Conservation (phyloP, 2,113 vertebrate species). For the Ailuropoda melanoleuca region DNA sequence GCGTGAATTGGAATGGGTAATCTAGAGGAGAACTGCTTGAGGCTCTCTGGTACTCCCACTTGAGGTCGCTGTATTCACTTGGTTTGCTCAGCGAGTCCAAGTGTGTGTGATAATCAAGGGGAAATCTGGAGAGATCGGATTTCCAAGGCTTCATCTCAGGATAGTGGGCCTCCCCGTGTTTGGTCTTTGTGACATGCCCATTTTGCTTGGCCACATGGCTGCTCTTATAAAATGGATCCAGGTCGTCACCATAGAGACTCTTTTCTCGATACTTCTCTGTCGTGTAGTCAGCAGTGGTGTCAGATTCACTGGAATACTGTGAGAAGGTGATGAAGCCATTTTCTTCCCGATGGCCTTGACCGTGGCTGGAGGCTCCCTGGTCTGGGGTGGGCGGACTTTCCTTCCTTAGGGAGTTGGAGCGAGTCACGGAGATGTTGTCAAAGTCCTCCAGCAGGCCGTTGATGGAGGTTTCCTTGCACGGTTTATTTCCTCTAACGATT, state of each 20-base stretch:
- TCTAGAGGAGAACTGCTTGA: conserved; percentile 89
- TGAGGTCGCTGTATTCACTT: conserved; percentile 83
- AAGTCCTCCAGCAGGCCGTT: conserved; percentile 98
- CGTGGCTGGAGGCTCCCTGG: conserved; percentile 87
- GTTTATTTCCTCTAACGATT: conserved; percentile 96
- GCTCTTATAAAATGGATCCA: conserved; percentile 88
- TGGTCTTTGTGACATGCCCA: conserved; percentile 89
- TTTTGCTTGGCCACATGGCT: conserved; percentile 91
- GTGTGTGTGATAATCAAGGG: conserved; percentile 92
- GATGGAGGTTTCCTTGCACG: conserved; percentile 95
- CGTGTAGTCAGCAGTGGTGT: conserved; percentile 88
- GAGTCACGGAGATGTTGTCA: conserved; percentile 97
- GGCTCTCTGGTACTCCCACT: conserved; percentile 86
- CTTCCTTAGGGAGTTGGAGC: conserved; percentile 97
- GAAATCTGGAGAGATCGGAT: conserved; percentile 89
- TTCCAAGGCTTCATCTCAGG: conserved; percentile 92
- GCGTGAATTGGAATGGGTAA: conserved; percentile 90
- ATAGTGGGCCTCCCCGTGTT: conserved; percentile 88
- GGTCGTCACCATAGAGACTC: conserved; percentile 86
- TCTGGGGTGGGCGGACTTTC: conserved; percentile 95
- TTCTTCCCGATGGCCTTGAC: conserved; percentile 87
- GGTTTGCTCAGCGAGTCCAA: conserved; percentile 91
- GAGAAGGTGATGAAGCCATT: conserved; percentile 95
- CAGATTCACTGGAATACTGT: conserved; percentile 95
- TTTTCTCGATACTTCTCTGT: conserved; percentile 87